These are phyloP conservation scores for Formica aserva DNA, from an alignment of 2,888 invertebrate species.

Conservation along the genomic window DNA sequence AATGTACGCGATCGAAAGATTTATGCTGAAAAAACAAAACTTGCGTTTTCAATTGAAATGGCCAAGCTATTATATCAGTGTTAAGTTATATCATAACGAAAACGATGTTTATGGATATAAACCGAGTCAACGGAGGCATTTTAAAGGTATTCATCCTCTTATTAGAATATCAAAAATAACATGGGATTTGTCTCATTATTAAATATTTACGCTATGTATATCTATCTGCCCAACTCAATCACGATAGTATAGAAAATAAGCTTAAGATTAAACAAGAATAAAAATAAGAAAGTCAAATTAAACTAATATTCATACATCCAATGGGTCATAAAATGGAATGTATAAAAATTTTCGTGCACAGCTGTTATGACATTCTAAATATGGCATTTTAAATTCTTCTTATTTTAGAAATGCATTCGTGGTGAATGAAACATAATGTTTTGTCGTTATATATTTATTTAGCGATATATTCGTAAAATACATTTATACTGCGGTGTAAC, in stretches of 20 bases:
- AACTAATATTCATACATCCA: background rate
- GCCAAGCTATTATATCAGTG: background rate
- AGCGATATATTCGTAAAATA: background rate
- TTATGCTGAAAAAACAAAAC: slow-evolving; percentile 12
- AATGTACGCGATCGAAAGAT: slow-evolving; percentile 59
- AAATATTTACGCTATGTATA: background rate
- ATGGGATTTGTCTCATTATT: background rate
- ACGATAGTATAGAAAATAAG: background rate
- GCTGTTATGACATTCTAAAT: background rate
- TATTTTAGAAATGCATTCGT: background rate
- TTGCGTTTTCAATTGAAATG: slow-evolving; percentile 32
- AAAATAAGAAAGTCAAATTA: background rate
- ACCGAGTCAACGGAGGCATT: slow-evolving; percentile 81
- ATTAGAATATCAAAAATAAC: background rate
- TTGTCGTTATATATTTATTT: background rate
- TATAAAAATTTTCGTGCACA: background rate
- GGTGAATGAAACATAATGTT: background rate
- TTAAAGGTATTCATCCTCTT: slow-evolving; percentile 76
- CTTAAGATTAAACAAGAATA: background rate
- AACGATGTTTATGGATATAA: slow-evolving; percentile 89
- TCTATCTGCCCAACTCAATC: background rate
- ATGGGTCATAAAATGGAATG: background rate
- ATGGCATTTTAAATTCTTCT: background rate
- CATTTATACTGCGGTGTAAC: background rate
- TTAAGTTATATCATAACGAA: slow-evolving; percentile 87